Conservation (phyloP, 2,888 invertebrate species). For the Protophormia terraenovae region DNA sequence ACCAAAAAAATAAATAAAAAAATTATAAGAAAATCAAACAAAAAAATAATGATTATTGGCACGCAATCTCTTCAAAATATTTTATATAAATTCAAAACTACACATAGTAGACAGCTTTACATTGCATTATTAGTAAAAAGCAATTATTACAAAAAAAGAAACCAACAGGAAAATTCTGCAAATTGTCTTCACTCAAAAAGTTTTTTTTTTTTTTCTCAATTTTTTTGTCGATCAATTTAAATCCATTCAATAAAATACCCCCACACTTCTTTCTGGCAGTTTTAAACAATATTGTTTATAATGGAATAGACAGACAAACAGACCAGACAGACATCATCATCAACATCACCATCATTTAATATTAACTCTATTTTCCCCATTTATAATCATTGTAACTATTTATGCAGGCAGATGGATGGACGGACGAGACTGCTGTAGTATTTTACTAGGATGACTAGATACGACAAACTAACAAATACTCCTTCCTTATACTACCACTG, state of each 20-base stretch:
- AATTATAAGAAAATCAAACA: neutral
- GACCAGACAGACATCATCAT: slow-evolving; percentile 34
- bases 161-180: slow-evolving; percentile 5
- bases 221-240: slow-evolving; percentile 24
- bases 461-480: slow-evolving; percentile 45
- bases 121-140: neutral
- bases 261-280: slow-evolving; percentile 35
- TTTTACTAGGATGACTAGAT: slow-evolving; percentile 29
- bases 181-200: slow-evolving; percentile 1
- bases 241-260: slow-evolving; percentile 51
- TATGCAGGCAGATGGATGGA: neutral
- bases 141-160: slow-evolving; percentile 6
- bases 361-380: slow-evolving; percentile 42
- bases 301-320: slow-evolving; percentile 17
- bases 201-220: neutral
- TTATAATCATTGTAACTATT: slow-evolving; percentile 37
- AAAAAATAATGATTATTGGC: slow-evolving; percentile 30
- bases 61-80: slow-evolving; percentile 30
- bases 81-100: neutral
- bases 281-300: slow-evolving; percentile 28
- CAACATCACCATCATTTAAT: slow-evolving; percentile 49
- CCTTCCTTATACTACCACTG: slow-evolving; percentile 14
- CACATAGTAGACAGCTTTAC: neutral
- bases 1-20: no score
- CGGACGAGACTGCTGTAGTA: slow-evolving; percentile 8